Evolutionary conservation across 2,888 invertebrate genomes (phyloP), one percentile per base, ranked within the genome.

Genomic region (Leistus spinibarbis): DNA sequence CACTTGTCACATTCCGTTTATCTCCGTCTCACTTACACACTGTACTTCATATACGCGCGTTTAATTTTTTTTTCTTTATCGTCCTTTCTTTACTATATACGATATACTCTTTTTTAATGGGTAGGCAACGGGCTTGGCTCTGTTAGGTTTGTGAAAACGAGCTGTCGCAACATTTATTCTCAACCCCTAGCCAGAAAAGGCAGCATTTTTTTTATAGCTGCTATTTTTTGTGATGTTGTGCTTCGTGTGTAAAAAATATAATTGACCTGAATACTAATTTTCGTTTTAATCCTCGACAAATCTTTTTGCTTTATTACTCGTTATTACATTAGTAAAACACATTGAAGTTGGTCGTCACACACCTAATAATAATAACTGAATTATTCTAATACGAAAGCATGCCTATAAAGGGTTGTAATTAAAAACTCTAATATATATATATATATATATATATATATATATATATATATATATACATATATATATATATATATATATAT

Each of bases 131-230:
- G 54, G 71, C 63, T 71, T 71, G 64, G 56, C 71, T 65, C 65
- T 65, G 27, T 65, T 71, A 64, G 27, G 20, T 23, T 56, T n/a
- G 65, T 27, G 71, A 71, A 71, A 71, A 71, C 64, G 71, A 71
- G 65, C 54, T 71, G 71, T 65, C 71, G 64, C 71, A 65, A 65
- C 71, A 71, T 23, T 71, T 27, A 54, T 65, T 27, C 65, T 23
- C 13, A 70, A 63, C 13, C 27, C 10, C 64, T 40, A 7, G 7
- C 40, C n/a, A n/a, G n/a, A n/a, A n/a, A n/a, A n/a, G n/a, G 4
- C 40, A 13, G 40, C 40, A 40, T 1, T 40, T 40, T 40, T 40
- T 40, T 40, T 40, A 40, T 40, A 13, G 13, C 7, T 40, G 7
- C n/a, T n/a, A n/a, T n/a, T 40, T 5, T 40, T 40, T 40, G 40